Percentiles rank a stretch among this genome's conserved stretches.
phyloP scores from a whole-genome alignment of 92 coral and sea anemone genomes.

The Heliopora coerulea region DNA sequence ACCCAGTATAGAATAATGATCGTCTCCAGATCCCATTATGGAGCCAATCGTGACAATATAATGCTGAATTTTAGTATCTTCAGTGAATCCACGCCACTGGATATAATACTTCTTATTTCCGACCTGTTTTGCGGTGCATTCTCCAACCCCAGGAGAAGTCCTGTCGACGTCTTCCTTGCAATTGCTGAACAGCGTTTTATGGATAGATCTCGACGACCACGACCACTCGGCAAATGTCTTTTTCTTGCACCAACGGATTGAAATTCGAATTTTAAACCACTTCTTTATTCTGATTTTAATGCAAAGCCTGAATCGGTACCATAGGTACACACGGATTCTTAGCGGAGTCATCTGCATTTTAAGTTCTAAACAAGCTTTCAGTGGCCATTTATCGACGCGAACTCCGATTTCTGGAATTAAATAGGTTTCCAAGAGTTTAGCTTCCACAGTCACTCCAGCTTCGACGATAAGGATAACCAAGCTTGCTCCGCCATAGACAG shows the following conservation, averaged over 20 bases:
- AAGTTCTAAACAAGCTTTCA: slow-evolving; percentile 83
- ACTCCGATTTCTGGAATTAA: slow-evolving; percentile 82
- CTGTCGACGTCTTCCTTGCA: slow-evolving; percentile 72
- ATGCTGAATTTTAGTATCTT: slow-evolving; percentile 66
- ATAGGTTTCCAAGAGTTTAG: slow-evolving; percentile 74
- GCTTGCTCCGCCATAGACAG: slow-evolving; percentile 84
- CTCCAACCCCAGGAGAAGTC: slow-evolving; percentile 77
- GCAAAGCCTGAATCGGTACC: slow-evolving; percentile 80
- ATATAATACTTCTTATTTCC: slow-evolving; percentile 73
- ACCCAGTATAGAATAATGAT: slow-evolving; percentile 68
- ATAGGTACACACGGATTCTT: slow-evolving; percentile 77
- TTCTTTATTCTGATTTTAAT: slow-evolving; percentile 60
- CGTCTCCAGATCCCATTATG: slow-evolving; percentile 79
- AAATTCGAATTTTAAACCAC: slow-evolving; percentile 55
- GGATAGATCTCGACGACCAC: slow-evolving; percentile 82
- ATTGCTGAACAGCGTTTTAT: slow-evolving; percentile 66
- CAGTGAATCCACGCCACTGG: slow-evolving; percentile 88
- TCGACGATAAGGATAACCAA: slow-evolving; percentile 61
- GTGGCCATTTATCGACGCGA: slow-evolving; percentile 85
- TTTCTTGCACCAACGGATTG: slow-evolving; percentile 70
- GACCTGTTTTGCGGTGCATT: slow-evolving; percentile 77
- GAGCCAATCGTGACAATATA: slow-evolving; percentile 81
- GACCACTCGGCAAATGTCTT: slow-evolving; percentile 85
- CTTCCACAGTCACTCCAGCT: slow-evolving; percentile 86
- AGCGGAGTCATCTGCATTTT: slow-evolving; percentile 86